Conservation (phyloP, 2,113 vertebrate genomes). For the Dipodomys stephensi region DNA sequence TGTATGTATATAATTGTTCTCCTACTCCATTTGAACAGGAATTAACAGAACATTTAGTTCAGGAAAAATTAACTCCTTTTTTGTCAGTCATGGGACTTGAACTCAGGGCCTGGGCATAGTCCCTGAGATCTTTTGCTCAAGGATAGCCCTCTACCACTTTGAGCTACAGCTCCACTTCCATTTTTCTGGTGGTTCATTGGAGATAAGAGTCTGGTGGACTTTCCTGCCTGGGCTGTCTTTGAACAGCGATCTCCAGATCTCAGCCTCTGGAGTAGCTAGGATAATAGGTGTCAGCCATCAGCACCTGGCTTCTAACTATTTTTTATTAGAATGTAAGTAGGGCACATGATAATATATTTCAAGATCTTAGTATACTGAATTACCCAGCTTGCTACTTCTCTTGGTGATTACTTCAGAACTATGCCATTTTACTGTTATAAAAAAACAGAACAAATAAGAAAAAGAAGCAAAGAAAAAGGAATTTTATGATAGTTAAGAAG, state of each 20-base stretch:
- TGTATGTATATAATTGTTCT: not conserved
- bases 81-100: too few relatives aligned
- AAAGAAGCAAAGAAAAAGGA: slow-evolving; percentile 19
- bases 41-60: slow-evolving; percentile 10
- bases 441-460: not conserved
- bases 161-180: too few relatives aligned
- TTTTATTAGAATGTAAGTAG: slow-evolving; percentile 48
- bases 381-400: not conserved
- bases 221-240: too few relatives aligned
- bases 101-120: too few relatives aligned
- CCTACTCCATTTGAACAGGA: slow-evolving; percentile 22
- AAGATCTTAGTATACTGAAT: slow-evolving; percentile 18
- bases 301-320: not conserved
- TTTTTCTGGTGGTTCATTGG: too few relatives aligned
- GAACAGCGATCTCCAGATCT: too few relatives aligned
- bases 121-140: too few relatives aligned
- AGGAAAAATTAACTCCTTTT: slow-evolving; percentile 1
- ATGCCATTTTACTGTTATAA: not conserved
- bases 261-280: too few relatives aligned
- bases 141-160: too few relatives aligned
- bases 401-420: slow-evolving; percentile 17
- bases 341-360: not conserved
- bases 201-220: too few relatives aligned
- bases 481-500: not conserved
- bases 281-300: too few relatives aligned